These are phyloP conservation scores for Camelus bactrianus DNA, from an alignment of 2,113 vertebrate genomes.

Conservation along the genomic window DNA sequence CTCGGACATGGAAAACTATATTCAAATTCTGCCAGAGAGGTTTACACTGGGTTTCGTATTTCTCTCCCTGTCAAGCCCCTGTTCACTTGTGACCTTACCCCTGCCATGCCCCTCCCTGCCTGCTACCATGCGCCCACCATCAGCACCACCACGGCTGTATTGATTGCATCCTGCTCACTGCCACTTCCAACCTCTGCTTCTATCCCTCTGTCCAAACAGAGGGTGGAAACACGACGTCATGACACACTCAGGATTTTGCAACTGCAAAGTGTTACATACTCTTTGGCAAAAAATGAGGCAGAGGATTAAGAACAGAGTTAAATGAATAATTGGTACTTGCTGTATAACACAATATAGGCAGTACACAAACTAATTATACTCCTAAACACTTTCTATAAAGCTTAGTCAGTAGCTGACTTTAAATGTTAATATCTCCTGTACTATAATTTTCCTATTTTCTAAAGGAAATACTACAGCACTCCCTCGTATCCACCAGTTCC, in stretches of 20 bases:
- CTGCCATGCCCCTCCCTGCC: neutral
- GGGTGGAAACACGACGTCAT: neutral
- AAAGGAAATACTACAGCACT: neutral
- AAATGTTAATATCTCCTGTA: slow-evolving; percentile 14
- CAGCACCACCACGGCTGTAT: fast-evolving
- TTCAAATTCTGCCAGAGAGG: neutral
- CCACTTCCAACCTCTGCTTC: neutral
- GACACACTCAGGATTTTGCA: slow-evolving; percentile 28
- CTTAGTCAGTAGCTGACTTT: slow-evolving; percentile 9
- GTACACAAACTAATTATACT: neutral
- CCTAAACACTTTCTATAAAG: slow-evolving; percentile 29
- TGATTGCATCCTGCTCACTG: neutral
- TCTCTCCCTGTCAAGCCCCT: neutral
- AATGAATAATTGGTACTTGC: slow-evolving; percentile 6
- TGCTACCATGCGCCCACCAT: fast-evolving
- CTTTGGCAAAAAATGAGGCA: slow-evolving; percentile 14
- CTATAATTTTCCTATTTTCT: slow-evolving; percentile 48
- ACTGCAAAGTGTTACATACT: neutral
- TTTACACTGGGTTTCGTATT: neutral
- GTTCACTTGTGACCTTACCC: neutral
- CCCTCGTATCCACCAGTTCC: neutral
- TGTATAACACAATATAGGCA: neutral
- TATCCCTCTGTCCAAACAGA: neutral
- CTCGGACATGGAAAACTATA: neutral
- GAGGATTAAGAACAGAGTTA: neutral